Conservation (phyloP, 1,140 invertebrate species). For the Capitella teleta region DNA sequence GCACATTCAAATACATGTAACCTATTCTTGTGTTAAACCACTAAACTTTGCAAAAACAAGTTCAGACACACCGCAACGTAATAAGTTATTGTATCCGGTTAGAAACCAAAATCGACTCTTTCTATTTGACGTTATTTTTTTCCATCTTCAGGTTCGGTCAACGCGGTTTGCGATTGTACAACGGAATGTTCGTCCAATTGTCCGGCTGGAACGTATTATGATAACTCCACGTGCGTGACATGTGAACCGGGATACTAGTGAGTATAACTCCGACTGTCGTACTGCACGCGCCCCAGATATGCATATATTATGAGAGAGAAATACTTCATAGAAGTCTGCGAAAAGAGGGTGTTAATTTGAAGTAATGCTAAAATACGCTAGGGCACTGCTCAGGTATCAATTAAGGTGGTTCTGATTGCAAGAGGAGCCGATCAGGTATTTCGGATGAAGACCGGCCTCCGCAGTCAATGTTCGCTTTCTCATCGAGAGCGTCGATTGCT, state of each 20-base stretch:
- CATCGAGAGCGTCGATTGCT: neutral
- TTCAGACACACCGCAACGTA: neutral
- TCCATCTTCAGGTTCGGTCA: slow-evolving; percentile 11
- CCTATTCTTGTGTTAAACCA: neutral
- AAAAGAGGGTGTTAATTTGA: neutral
- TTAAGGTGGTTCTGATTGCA: neutral
- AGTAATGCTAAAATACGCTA: neutral
- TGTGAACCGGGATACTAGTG: slow-evolving; percentile 19
- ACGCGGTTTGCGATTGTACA: slow-evolving; percentile 15
- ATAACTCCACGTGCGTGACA: slow-evolving; percentile 10
- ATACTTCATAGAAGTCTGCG: neutral
- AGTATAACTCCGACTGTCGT: slow-evolving; percentile 8
- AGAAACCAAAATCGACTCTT: too few relatives aligned
- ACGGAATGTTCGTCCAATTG: slow-evolving; percentile 14
- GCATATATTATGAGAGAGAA: neutral
- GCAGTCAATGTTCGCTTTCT: neutral
- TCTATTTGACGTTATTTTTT: neutral
- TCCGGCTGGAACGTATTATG: slow-evolving; percentile 14
- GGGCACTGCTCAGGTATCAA: neutral
- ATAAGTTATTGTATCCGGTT: neutral
- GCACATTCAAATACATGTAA: neutral
- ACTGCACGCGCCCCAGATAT: too few relatives aligned
- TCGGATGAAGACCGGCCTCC: neutral
- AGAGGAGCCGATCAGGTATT: neutral
- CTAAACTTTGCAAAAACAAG: neutral